These are phyloP conservation scores for Hemistola chrysoprasaria DNA, from an alignment of 2,888 invertebrate species.

Conservation along the genomic window DNA sequence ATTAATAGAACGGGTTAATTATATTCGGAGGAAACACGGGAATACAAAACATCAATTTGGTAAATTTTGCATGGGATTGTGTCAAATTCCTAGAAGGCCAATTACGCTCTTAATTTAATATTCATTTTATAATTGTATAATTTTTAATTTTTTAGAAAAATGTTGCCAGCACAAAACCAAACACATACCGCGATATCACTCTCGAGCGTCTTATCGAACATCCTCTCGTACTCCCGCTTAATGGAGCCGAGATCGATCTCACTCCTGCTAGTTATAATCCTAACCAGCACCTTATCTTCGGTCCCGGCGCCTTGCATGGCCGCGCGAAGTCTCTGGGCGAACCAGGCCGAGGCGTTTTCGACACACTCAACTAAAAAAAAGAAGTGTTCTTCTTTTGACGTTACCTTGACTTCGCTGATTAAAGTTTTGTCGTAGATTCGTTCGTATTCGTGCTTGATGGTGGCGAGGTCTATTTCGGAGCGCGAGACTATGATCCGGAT, in stretches of 20 bases:
- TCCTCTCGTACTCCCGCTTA: slow-evolving; percentile 86
- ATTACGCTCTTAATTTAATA: too few species aligned
- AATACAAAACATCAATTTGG: too few species aligned
- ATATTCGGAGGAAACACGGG: too few species aligned
- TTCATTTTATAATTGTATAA: too few species aligned
- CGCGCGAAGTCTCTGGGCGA: slow-evolving; percentile 84
- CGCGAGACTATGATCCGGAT: slow-evolving; percentile 87
- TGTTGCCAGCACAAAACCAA: slow-evolving; percentile 10
- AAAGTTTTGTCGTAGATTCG: slow-evolving; percentile 86
- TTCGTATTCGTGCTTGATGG: slow-evolving; percentile 87
- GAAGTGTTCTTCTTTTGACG: too few species aligned
- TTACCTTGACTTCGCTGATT: slow-evolving; percentile 84
- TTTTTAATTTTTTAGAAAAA: too few species aligned
- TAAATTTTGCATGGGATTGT: too few species aligned
- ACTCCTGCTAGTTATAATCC: slow-evolving; percentile 85
- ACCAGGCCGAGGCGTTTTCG: slow-evolving; percentile 86
- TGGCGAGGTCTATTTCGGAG: slow-evolving; percentile 86
- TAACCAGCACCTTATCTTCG: slow-evolving; percentile 85
- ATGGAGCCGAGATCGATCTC: slow-evolving; percentile 87
- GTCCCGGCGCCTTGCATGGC: slow-evolving; percentile 88
- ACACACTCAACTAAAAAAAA: slow-evolving; percentile 86
- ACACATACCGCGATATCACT: slow-evolving; percentile 83
- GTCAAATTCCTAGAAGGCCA: too few species aligned
- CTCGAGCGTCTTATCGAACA: slow-evolving; percentile 86
- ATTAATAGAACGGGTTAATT: too few species aligned